Conservation (phyloP, 2,888 invertebrate species). For the Phengaris alcon region DNA sequence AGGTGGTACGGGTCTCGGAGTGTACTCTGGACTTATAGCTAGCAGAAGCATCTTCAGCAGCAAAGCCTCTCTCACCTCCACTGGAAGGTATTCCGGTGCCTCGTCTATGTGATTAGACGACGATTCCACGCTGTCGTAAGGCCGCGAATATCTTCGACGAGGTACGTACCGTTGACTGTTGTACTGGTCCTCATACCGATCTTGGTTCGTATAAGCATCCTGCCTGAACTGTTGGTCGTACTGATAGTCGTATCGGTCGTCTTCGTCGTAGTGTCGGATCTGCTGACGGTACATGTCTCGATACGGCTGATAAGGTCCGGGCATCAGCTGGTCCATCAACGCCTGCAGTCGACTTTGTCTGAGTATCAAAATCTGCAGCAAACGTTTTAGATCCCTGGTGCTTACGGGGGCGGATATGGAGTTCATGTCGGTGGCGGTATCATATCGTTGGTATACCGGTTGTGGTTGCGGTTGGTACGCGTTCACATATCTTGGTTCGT, state of each 20-base stretch:
- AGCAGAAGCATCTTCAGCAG: conserved; percentile 85
- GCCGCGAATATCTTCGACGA: conserved; percentile 60
- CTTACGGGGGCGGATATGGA: conserved; percentile 84
- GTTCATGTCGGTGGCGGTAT: conserved; percentile 76
- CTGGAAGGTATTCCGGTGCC: conserved; percentile 81
- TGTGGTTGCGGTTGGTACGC: conserved; percentile 56
- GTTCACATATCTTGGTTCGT: conserved; percentile 62
- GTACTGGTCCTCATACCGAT: conserved; percentile 64
- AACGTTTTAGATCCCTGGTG: conserved; percentile 83
- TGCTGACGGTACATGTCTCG: conserved; percentile 55
- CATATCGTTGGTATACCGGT: conserved; percentile 58
- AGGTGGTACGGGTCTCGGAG: conserved; percentile 64
- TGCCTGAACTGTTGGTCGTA: conserved; percentile 62
- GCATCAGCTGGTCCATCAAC: conserved; percentile 71
- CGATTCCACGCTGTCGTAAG: conserved; percentile 65
- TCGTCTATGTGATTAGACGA: conserved; percentile 71
- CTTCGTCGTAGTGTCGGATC: conserved; percentile 60
- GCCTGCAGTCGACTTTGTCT: conserved; percentile 81
- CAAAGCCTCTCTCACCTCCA: conserved; percentile 85
- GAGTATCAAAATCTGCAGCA: conserved; percentile 82
- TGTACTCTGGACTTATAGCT: conserved; percentile 82
- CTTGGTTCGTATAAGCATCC: conserved; percentile 63
- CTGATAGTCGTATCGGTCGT: conserved; percentile 64
- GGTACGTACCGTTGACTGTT: conserved; percentile 73
- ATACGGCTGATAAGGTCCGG: conserved; percentile 59